phyloP scores from a whole-genome alignment of 2,113 vertebrate genomes.

The Lycaon pictus region DNA sequence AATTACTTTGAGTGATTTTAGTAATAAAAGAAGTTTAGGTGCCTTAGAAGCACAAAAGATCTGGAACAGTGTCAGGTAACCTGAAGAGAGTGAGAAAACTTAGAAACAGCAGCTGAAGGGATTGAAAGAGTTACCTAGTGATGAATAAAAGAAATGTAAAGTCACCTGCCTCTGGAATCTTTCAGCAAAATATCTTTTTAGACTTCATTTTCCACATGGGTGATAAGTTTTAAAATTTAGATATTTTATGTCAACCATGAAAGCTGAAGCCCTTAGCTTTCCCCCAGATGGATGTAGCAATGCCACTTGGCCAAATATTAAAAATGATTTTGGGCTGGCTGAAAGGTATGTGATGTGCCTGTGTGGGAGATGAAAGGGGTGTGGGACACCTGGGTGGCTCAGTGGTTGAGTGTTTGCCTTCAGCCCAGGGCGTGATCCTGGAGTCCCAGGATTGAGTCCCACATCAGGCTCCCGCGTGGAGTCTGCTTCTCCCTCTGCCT shows the following conservation, averaged over 20 bases:
- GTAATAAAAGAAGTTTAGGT: not conserved
- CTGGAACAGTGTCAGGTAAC: not conserved
- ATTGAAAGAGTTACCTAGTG: not conserved
- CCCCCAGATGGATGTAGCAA: not conserved
- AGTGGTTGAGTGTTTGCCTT: too few species aligned
- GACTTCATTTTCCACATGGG: constrained; percentile 41
- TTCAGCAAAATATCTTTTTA: constrained; percentile 49
- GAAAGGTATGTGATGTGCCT: not conserved
- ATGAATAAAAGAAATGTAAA: constrained; percentile 58
- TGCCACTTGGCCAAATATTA: not conserved
- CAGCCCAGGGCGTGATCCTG: too few species aligned
- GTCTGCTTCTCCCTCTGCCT: too few species aligned
- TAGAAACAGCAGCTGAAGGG: constrained; percentile 2
- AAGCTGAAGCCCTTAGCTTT: constrained; percentile 48
- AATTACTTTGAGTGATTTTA: not conserved
- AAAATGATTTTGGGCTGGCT: not conserved
- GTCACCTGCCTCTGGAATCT: constrained; percentile 21
- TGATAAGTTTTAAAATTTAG: constrained; percentile 59
- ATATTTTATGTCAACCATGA: constrained; percentile 55
- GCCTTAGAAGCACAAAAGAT: not conserved
- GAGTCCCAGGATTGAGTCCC: too few species aligned
- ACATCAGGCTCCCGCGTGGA: too few species aligned
- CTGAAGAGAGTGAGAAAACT: not conserved
- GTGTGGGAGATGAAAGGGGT: not conserved
- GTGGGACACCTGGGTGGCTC: too few species aligned